These are phyloP conservation scores for Ceyx erithaca DNA, from an alignment of 2,797 vertebrate species.

Conservation along the genomic window DNA sequence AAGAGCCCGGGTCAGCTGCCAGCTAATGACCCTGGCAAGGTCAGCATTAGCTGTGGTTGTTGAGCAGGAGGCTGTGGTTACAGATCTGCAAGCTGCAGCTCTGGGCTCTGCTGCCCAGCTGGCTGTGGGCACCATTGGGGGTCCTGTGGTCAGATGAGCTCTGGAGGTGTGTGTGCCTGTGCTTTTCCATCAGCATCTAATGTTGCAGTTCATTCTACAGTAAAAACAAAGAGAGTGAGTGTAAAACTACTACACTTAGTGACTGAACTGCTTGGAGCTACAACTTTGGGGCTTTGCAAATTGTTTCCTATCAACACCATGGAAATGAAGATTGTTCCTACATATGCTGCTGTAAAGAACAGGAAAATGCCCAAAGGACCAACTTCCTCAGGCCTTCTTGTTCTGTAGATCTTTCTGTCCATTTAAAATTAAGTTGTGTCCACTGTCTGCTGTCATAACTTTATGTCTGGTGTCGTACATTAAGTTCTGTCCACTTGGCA, in stretches of 20 bases:
- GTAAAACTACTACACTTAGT: not conserved
- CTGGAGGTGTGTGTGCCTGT: not conserved
- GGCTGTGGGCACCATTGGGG: not conserved
- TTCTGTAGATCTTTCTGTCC: not conserved
- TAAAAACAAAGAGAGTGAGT: not conserved
- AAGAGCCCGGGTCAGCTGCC: not conserved
- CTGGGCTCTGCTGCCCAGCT: not conserved
- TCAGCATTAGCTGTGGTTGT: not conserved
- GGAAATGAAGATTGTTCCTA: not conserved
- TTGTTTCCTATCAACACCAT: not conserved
- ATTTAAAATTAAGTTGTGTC: not conserved
- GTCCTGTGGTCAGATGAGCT: not conserved
- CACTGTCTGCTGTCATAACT: too few relatives aligned
- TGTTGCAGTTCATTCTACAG: constrained; percentile 32
- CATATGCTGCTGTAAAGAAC: not conserved
- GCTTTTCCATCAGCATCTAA: not conserved
- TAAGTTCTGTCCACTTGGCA: not conserved
- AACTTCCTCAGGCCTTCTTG: not conserved
- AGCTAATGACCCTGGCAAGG: not conserved
- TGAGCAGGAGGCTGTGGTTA: not conserved
- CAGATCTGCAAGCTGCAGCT: not conserved
- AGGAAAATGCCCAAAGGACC: not conserved
- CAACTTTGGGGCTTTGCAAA: not conserved
- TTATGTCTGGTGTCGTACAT: too few relatives aligned
- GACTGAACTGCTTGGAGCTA: not conserved